phyloP scores from a whole-genome alignment of 2,888 invertebrate species.

The Netelia melanura region DNA sequence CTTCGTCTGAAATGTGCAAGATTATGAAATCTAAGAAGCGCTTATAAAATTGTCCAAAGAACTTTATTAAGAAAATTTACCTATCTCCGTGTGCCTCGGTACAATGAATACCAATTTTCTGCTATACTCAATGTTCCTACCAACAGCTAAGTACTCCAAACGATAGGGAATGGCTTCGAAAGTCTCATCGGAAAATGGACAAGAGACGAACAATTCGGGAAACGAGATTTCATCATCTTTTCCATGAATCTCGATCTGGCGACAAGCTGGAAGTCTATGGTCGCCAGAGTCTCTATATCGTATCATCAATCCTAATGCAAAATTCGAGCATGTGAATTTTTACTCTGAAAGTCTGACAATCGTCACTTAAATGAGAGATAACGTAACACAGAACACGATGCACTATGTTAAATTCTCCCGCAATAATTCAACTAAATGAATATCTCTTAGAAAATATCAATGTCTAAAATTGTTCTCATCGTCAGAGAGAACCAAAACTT shows the following conservation, averaged over 20 bases:
- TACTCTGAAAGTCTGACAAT: too few species aligned
- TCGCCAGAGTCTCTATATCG: slow-evolving; percentile 77
- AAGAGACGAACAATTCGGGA: slow-evolving; percentile 77
- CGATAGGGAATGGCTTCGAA: slow-evolving; percentile 77
- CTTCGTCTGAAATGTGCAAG: slow-evolving; percentile 66
- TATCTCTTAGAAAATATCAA: too few species aligned
- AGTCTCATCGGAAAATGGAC: slow-evolving; percentile 76
- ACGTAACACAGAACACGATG: too few species aligned
- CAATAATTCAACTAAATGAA: too few species aligned
- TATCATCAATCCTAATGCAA: slow-evolving; percentile 74
- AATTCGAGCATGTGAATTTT: background rate
- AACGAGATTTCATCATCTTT: slow-evolving; percentile 65
- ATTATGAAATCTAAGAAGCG: background rate
- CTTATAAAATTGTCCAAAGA: background rate
- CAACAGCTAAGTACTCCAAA: slow-evolving; percentile 76
- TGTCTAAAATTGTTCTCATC: too few species aligned
- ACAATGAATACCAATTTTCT: slow-evolving; percentile 80
- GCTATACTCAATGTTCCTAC: slow-evolving; percentile 75
- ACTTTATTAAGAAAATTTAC: slow-evolving; percentile 68
- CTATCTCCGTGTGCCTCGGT: slow-evolving; percentile 77
- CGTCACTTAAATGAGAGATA: too few species aligned
- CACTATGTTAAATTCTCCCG: too few species aligned
- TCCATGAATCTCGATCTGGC: slow-evolving; percentile 71
- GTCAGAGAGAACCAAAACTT: too few species aligned
- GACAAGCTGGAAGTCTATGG: slow-evolving; percentile 74